These are phyloP conservation scores for Acomys russatus DNA, from an alignment of 2,797 vertebrate genomes.

Conservation along the genomic window DNA sequence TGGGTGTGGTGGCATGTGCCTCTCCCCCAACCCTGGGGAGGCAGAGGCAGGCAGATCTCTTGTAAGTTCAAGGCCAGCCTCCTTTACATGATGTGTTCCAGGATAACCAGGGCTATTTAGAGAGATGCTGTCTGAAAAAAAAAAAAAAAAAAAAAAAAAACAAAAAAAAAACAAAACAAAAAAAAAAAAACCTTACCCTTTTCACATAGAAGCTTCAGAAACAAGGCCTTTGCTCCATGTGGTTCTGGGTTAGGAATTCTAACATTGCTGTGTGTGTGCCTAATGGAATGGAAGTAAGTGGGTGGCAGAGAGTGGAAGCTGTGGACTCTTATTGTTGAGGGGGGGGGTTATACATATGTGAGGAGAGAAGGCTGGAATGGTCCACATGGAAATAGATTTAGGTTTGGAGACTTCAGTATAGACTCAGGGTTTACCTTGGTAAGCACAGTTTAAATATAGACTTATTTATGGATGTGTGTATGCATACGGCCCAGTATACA, in stretches of 20 bases:
- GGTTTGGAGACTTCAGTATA: not conserved
- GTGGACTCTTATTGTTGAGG: not conserved
- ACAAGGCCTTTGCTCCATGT: slow-evolving; percentile 4
- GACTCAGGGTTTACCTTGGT: slow-evolving; percentile 10
- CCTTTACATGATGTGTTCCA: not conserved
- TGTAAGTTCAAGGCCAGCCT: not conserved
- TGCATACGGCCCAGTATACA: not conserved
- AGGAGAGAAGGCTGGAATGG: not conserved
- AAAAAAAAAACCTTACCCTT: slow-evolving; percentile 29
- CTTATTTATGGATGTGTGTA: not conserved
- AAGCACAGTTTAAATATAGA: not conserved
- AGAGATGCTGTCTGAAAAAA: not conserved
- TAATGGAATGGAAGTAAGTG: not conserved
- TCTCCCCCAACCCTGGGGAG: not conserved
- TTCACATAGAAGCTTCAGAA: slow-evolving; percentile 80
- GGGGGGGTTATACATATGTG: not conserved
- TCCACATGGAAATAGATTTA: not conserved
- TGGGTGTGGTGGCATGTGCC: not conserved
- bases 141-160: not conserved
- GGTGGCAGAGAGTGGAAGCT: not conserved
- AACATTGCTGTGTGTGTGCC: not conserved
- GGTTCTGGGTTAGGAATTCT: not conserved
- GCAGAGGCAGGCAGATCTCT: not conserved
- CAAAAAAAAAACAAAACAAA: not conserved
- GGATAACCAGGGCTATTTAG: not conserved